These are phyloP conservation scores for Lithophane semibrunnea DNA, from an alignment of 2,888 invertebrate species.

Conservation along the genomic window DNA sequence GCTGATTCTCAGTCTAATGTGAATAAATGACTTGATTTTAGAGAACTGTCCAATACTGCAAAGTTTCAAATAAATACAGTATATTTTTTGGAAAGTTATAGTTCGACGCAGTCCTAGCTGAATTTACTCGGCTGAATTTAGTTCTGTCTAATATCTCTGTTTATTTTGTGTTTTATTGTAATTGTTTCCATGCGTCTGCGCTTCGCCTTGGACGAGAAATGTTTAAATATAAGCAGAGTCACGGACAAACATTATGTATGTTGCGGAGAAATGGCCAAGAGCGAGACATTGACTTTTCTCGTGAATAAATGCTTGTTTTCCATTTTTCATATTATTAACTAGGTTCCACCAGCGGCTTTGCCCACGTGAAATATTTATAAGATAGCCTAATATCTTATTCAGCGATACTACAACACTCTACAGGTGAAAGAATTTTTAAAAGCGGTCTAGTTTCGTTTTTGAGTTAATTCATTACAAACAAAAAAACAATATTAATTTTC, in stretches of 20 bases:
- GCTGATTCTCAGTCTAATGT: too few species aligned
- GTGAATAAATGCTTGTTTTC: neutral
- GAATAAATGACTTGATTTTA: too few species aligned
- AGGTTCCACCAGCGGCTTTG: too few species aligned
- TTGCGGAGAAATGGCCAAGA: slow-evolving; percentile 38
- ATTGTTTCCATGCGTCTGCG: slow-evolving; percentile 47
- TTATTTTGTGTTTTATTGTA: slow-evolving; percentile 53
- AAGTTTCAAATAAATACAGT: slow-evolving; percentile 5
- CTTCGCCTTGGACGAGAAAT: slow-evolving; percentile 47
- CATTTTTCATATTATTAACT: neutral
- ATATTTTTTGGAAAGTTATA: slow-evolving; percentile 28
- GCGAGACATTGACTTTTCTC: slow-evolving; percentile 30
- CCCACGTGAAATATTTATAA: too few species aligned
- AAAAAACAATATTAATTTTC: too few species aligned
- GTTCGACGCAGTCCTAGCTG: slow-evolving; percentile 8
- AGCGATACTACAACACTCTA: too few species aligned
- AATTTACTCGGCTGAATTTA: slow-evolving; percentile 28
- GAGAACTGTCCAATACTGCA: neutral
- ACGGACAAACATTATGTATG: slow-evolving; percentile 36
- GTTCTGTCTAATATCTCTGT: slow-evolving; percentile 38
- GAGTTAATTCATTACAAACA: too few species aligned
- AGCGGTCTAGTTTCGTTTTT: too few species aligned
- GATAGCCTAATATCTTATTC: too few species aligned
- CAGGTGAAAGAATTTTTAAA: too few species aligned
- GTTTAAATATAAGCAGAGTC: slow-evolving; percentile 60